Evolutionary conservation across 2,113 vertebrate species (phyloP), one percentile per base, ranked within the genome.

Genomic region (Myiozetetes cayanensis): DNA sequence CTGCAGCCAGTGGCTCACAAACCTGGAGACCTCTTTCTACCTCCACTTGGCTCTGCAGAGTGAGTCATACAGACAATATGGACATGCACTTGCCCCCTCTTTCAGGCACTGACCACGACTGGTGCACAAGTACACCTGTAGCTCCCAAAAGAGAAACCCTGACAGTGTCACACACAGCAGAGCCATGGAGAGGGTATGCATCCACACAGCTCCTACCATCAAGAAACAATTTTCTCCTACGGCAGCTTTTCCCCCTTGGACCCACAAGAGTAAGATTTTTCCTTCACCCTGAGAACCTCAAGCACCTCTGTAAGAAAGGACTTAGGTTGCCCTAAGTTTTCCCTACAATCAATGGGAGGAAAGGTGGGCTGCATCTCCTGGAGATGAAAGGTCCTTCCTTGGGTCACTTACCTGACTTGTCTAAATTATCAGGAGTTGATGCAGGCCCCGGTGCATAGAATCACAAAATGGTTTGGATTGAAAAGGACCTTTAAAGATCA

Each of bases 101-200:
- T 53, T 73, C 43, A 24, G 58, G 52, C 0, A 0, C n/a, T 75
- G 55, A 78, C 47, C 4, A 0, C 17, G n/a, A 37, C 6, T 3
- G 2, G 21, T 65, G 39, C 49, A 56, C 53, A 65, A 76, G 30
- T 9, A 33, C 56, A 65, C 9, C 46, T 3, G 1, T 15, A 22
- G 35, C n/a, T 65, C 62, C 35, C 49, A 41, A 72, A 58, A 71
- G 19, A 89, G 46, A 85, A 94, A 84, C 33, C 6, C n/a, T 22
- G 23, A 30, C 0, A 1, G 52, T 8, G 17, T 44, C 41, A 23
- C 2, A 41, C 25, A 37, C 27, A 75, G 59, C 17, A 63, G 49
- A 27, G 25, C 14, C 25, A 31, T 8, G 5, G 2, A 65, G 47
- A 11, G 71, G 24, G 37, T 12, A 7, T 4, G 10, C 31, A 66